These are phyloP conservation scores for Silvanus unidentatus DNA, from an alignment of 2,888 invertebrate species.

Conservation along the genomic window DNA sequence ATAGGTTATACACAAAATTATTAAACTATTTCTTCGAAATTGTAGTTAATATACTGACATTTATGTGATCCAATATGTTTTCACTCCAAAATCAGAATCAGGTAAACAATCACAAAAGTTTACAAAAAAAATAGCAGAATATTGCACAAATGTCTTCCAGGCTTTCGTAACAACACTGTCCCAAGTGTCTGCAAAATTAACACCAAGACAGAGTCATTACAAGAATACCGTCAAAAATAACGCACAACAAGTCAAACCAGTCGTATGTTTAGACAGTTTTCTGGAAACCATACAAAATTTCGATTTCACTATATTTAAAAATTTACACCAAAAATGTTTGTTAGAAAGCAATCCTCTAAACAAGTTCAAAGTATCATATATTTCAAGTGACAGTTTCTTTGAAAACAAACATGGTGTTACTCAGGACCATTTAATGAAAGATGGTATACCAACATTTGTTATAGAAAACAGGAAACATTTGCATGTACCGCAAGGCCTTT, in stretches of 20 bases:
- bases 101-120: conserved; percentile 29
- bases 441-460: conserved; percentile 32
- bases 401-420: conserved; percentile 47
- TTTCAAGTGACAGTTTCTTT: conserved; percentile 44
- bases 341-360: conserved; percentile 37
- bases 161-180: conserved; percentile 44
- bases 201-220: conserved; percentile 41
- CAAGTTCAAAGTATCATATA: conserved; percentile 41
- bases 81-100: conserved; percentile 50
- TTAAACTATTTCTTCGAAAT: no score
- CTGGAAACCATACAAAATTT: conserved; percentile 44
- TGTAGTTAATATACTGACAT: no score
- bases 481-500: conserved; percentile 34
- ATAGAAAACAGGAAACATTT: conserved; percentile 27
- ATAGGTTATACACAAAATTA: no score
- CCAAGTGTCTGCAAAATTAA: conserved; percentile 45
- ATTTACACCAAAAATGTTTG: conserved; percentile 35
- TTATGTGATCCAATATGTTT: conserved; percentile 37
- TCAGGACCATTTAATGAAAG: conserved; percentile 30
- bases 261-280: conserved; percentile 47
- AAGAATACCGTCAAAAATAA: conserved; percentile 34
- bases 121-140: neutral
- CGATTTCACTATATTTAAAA: conserved; percentile 40
- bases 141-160: conserved; percentile 25
- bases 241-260: conserved; percentile 30